These are phyloP conservation scores for Junco hyemalis DNA, from an alignment of 2,113 vertebrate genomes.

Conservation along the genomic window DNA sequence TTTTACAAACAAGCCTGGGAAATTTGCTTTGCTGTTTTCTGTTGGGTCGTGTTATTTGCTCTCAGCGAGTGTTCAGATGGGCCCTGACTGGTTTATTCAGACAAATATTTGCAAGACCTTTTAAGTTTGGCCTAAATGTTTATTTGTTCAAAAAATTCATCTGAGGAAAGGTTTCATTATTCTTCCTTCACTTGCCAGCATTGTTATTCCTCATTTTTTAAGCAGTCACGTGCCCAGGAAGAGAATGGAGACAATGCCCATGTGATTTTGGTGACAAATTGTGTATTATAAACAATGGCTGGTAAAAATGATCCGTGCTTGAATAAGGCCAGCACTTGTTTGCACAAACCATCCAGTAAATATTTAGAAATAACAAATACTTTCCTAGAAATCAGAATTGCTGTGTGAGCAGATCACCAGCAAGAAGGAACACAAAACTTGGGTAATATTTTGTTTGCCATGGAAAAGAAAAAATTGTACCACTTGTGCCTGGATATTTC, in stretches of 20 bases:
- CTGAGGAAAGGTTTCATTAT: neutral
- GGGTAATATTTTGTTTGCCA: neutral
- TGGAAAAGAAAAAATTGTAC: neutral
- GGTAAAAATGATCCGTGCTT: neutral
- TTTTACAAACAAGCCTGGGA: conserved; percentile 1
- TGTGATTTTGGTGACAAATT: conserved; percentile 6
- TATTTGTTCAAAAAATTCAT: conserved; percentile 48
- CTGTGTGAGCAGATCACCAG: neutral
- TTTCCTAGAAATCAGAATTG: neutral
- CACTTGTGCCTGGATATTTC: neutral
- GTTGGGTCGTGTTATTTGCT: conserved; percentile 18
- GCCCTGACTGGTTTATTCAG: neutral
- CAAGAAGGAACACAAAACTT: neutral
- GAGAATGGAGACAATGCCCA: neutral
- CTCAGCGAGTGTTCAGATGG: neutral
- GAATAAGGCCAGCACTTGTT: neutral
- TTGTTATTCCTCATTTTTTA: neutral
- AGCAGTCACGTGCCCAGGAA: neutral
- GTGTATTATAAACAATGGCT: neutral
- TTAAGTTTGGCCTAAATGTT: conserved; percentile 30
- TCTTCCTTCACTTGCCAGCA: neutral
- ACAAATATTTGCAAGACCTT: conserved; percentile 57
- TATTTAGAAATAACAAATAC: conserved; percentile 33
- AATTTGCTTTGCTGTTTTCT: conserved; percentile 25
- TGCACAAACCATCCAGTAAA: neutral